Conservation (phyloP, 2,113 vertebrate species). For the Podilymbus podiceps region DNA sequence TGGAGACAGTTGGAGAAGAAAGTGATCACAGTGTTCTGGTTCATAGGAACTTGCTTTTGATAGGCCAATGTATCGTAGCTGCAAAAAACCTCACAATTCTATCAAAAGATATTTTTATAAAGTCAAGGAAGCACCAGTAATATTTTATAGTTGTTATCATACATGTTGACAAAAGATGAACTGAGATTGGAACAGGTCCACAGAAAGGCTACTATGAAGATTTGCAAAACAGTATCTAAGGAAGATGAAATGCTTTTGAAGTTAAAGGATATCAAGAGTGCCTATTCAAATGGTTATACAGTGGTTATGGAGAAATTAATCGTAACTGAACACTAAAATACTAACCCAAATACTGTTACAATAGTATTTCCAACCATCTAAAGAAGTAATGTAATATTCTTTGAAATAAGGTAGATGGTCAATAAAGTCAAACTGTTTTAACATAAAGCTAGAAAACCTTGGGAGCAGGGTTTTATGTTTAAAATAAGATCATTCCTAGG, state of each 20-base stretch:
- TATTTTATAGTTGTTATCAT: not conserved
- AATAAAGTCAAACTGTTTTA: not conserved
- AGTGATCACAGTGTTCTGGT: not conserved
- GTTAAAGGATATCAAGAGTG: not conserved
- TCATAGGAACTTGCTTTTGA: not conserved
- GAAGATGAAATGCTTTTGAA: not conserved
- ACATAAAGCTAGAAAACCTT: not conserved
- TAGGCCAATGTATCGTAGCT: not conserved
- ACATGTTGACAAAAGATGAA: not conserved
- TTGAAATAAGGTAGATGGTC: not conserved
- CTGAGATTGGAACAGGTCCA: not conserved
- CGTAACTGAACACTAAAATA: not conserved
- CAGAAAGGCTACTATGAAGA: not conserved
- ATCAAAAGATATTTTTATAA: not conserved
- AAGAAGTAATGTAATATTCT: not conserved
- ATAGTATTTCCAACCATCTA: not conserved
- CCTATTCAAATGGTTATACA: not conserved
- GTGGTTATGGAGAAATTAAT: not conserved
- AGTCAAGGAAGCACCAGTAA: not conserved
- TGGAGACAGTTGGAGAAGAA: not conserved
- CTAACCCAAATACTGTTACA: not conserved
- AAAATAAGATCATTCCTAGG: not conserved
- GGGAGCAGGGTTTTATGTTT: not conserved
- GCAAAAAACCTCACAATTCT: not conserved
- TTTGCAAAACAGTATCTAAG: not conserved